Evolutionary conservation across 2,797 vertebrate species (phyloP).

Genomic region (Epinephelus awoara): DNA sequence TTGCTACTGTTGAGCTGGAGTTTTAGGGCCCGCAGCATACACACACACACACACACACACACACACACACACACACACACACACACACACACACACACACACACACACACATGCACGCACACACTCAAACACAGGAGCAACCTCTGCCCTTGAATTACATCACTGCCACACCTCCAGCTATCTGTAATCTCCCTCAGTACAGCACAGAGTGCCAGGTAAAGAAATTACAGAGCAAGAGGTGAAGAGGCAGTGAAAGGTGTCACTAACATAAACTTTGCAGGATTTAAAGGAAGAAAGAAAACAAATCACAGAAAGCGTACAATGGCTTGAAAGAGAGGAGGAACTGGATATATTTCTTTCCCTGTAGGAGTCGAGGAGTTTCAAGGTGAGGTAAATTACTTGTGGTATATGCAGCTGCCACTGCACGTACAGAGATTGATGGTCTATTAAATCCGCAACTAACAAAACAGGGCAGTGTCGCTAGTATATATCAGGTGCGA

Average conservation of each 20-base stretch:
- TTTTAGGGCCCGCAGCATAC: slow-evolving; percentile 36
- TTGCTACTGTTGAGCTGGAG: slow-evolving; percentile 72
- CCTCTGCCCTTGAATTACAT: slow-evolving; percentile 66
- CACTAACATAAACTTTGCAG: slow-evolving; percentile 52
- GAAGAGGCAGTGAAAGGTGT: slow-evolving; percentile 57
- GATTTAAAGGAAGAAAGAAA: slow-evolving; percentile 43
- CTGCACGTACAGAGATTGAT: slow-evolving; percentile 52
- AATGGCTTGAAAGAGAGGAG: slow-evolving; percentile 61
- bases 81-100: slow-evolving; percentile 15
- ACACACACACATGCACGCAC: slow-evolving; percentile 21
- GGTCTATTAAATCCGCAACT: slow-evolving; percentile 56
- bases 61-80: slow-evolving; percentile 5
- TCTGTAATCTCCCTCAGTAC: slow-evolving; percentile 70
- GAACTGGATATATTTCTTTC: slow-evolving; percentile 55
- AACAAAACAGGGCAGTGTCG: slow-evolving; percentile 55
- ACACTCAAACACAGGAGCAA: slow-evolving; percentile 17
- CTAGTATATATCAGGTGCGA: slow-evolving; percentile 45
- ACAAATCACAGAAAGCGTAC: slow-evolving; percentile 40
- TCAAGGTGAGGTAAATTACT: slow-evolving; percentile 76
- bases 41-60: slow-evolving; percentile 21
- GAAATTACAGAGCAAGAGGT: slow-evolving; percentile 51
- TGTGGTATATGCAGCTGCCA: slow-evolving; percentile 45
- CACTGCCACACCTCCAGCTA: slow-evolving; percentile 68
- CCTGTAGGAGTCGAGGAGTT: slow-evolving; percentile 55
- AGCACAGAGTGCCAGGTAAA: slow-evolving; percentile 49